phyloP scores from a whole-genome alignment of 2,113 vertebrate genomes.

The Tupaia chinensis region DNA sequence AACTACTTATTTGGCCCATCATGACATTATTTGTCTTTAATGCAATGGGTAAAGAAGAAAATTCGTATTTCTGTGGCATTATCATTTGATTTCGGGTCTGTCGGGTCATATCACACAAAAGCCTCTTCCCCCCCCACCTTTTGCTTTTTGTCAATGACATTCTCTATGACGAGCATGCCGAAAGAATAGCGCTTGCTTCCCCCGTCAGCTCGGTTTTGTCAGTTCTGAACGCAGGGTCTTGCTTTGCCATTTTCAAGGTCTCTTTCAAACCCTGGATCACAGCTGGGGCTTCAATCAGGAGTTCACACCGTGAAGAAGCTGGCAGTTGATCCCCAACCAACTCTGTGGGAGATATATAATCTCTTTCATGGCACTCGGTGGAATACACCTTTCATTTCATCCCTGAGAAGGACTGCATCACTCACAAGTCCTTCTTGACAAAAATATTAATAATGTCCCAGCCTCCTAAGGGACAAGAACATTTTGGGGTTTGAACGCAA shows the following conservation, averaged over 20 bases:
- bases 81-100: constrained; percentile 56
- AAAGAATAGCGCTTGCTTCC: constrained; percentile 84
- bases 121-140: background rate
- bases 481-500: constrained; percentile 82
- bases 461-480: constrained; percentile 82
- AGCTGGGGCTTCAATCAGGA: constrained; percentile 87
- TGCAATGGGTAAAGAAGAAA: background rate
- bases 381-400: constrained; percentile 85
- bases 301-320: constrained; percentile 85
- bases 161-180: constrained; percentile 78
- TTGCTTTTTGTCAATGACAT: constrained; percentile 80
- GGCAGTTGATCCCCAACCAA: constrained; percentile 84
- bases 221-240: constrained; percentile 85
- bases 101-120: background rate
- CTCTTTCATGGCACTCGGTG: constrained; percentile 82
- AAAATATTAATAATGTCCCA: constrained; percentile 85
- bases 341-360: constrained; percentile 81
- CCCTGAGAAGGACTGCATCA: constrained; percentile 77
- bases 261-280: constrained; percentile 87
- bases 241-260: constrained; percentile 89
- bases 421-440: constrained; percentile 82
- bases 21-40: background rate
- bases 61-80: background rate
- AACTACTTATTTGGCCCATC: background rate
- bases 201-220: constrained; percentile 85